These are phyloP conservation scores for Cryptocheilus praepositus DNA, from an alignment of 2,888 invertebrate species.

Conservation along the genomic window DNA sequence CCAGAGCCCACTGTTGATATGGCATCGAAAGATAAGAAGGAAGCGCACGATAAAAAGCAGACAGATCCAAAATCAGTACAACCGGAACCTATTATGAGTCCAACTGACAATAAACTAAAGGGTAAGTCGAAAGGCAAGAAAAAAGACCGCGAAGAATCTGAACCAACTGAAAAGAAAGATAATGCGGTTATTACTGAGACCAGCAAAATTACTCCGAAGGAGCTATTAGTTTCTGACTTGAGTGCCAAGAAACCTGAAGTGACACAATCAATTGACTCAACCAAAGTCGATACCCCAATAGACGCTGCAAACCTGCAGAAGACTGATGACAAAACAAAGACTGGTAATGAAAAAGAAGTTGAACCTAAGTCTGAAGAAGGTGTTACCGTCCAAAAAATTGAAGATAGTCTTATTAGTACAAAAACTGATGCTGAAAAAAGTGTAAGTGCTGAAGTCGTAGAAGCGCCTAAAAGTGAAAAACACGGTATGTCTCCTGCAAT, in stretches of 20 bases:
- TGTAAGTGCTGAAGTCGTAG: slow-evolving; percentile 1
- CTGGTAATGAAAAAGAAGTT: slow-evolving; percentile 2
- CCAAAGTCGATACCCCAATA: background rate
- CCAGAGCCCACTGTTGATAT: no score
- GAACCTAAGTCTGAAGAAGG: slow-evolving; percentile 4
- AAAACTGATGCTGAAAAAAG: slow-evolving; percentile 19
- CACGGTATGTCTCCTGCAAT: slow-evolving; percentile 61
- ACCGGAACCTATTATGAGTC: no score
- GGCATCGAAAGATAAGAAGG: background rate
- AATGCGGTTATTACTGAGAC: no score
- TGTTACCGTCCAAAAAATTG: background rate
- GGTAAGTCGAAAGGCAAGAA: slow-evolving; percentile 6
- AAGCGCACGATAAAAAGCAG: slow-evolving; percentile 26
- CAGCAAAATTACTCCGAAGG: no score
- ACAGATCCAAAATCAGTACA: no score
- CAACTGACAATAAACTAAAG: slow-evolving; percentile 5
- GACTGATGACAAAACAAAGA: slow-evolving; percentile 3
- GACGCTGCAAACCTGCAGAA: slow-evolving; percentile 13
- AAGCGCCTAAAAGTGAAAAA: slow-evolving; percentile 31
- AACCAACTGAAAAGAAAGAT: background rate
- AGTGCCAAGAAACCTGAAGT: slow-evolving; percentile 1
- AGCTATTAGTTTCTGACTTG: no score
- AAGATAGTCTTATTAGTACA: slow-evolving; percentile 1
- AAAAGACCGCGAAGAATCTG: background rate
- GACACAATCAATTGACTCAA: background rate